Base-by-base conservation (phyloP, 2,888 invertebrate species). In the Crematogaster levior region DNA sequence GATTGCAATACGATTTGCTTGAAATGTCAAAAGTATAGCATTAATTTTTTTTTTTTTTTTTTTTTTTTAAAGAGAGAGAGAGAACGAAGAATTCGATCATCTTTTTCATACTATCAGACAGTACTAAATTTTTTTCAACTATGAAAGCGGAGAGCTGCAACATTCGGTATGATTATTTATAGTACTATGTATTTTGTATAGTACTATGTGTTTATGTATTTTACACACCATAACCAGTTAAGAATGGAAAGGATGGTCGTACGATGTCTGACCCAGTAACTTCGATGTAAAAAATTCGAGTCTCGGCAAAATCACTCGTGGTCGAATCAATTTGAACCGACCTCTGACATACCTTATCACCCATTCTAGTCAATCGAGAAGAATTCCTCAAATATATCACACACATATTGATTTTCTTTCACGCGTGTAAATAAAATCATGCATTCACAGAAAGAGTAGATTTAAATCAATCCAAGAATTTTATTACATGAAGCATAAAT, bases 191-290 rank as follows among this genome's bases (percentile, higher is more conserved):
- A n/a, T n/a, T n/a, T n/a, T n/a, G n/a, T n/a, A n/a, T n/a, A n/a
- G n/a, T n/a, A n/a, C n/a, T n/a, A n/a, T n/a, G n/a, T n/a, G n/a
- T n/a, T n/a, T n/a, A n/a, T n/a, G n/a, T n/a, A n/a, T n/a, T n/a
- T 18, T 46, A 46, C 6, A 12, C 27, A 27, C 43, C 7, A 12
- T 30, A 27, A 48, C 30, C 27, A 3, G n/a, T 66, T n/a, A 30
- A 12, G 30, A 66, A 66, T 66, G 46, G 46, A 48, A 66, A 66
- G 30, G 46, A 66, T 48, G n/a, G n/a, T n/a, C n/a, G 30, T 48
- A 63, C 40, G 40, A 56, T 27, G 56, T 43, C 9, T 66, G 46
- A 48, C 66, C 48, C 15, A 48, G n/a, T 66, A 48, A 66, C 30
- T 48, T 66, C 48, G 18, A 66, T 7, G 6, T 18, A 30, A n/a